Conservation (phyloP, 2,797 vertebrate genomes). For the Acanthornis magna region DNA sequence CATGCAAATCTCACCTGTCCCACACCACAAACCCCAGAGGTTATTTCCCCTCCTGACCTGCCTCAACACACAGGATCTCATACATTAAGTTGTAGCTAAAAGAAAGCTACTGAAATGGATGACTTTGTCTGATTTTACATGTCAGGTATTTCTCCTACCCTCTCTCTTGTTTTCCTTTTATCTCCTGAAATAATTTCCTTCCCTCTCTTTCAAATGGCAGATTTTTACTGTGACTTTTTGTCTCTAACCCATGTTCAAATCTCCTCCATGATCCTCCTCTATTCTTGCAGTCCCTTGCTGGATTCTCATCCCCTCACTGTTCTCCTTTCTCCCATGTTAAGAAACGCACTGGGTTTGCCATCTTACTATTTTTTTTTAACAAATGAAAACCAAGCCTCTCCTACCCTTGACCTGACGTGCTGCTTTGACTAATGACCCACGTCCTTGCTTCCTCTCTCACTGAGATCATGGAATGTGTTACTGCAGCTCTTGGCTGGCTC, state of each 20-base stretch:
- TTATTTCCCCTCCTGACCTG: background rate
- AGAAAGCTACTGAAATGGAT: background rate
- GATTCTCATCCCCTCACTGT: background rate
- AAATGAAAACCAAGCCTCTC: background rate
- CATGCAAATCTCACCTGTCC: background rate
- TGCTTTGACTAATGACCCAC: slow-evolving; percentile 29
- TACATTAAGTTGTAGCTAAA: background rate
- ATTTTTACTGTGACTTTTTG: background rate
- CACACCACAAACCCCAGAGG: background rate
- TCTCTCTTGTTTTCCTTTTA: background rate
- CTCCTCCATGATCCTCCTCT: background rate
- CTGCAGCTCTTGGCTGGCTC: background rate
- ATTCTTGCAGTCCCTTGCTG: background rate
- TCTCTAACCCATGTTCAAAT: background rate
- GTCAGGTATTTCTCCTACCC: background rate
- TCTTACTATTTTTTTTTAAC: background rate
- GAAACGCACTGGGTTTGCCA: background rate
- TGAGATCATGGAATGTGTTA: slow-evolving; percentile 2
- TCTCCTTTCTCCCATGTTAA: background rate
- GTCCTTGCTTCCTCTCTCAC: background rate
- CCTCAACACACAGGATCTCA: background rate
- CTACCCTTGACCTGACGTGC: background rate
- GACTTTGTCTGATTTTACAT: background rate
- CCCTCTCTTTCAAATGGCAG: background rate
- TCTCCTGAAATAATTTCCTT: background rate